Evolutionary conservation across 2,113 vertebrate genomes (phyloP), one percentile per base, ranked within the genome.

Genomic region (Rhineura floridana): DNA sequence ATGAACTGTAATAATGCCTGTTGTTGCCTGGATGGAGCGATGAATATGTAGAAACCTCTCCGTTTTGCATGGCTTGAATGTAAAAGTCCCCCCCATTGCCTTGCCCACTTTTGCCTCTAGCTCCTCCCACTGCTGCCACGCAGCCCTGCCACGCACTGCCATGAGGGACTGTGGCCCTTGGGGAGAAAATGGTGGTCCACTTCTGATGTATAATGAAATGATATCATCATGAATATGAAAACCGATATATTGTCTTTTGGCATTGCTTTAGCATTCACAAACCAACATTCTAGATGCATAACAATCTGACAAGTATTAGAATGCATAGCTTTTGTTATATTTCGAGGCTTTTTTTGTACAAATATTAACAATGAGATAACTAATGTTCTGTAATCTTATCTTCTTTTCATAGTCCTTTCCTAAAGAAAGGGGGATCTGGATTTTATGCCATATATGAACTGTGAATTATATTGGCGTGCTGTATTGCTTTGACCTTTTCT

Each of bases 401-500:
- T 89, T 80, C 92, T 94, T 95, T 89, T 94, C 95, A 94, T 44
- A 94, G 89, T 93, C 81, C 90, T 95, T 95, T 73, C 69, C 87
- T 90, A 83, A 94, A 95, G 91, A 94, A 93, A 93, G 91, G 95
- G 88, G 80, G 90, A 92, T 93, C 92, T 78, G 92, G 95, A 93
- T 95, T 92, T 96, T 96, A 96, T 95, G 87, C 65, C 84, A 93
- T 95, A 91, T 94, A 91, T 95, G 95, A 95, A 95, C 89, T 95
- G 79, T 96, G 95, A 96, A 95, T 97, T 96, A 95, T 96, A 94
- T 92, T 94, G 84, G 89, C 94, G 85, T 94, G 80, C 87, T 95
- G 87, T 94, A 93, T 88, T 89, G 92, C 88, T 93, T 94, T 96
- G 95, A 96, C 95, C 96, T 97, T 97, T 97, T 95, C 96, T 94